Evolutionary conservation across 2,797 vertebrate species (phyloP), one percentile per base, ranked within the genome.

Genomic region (Hyperoplus immaculatus): DNA sequence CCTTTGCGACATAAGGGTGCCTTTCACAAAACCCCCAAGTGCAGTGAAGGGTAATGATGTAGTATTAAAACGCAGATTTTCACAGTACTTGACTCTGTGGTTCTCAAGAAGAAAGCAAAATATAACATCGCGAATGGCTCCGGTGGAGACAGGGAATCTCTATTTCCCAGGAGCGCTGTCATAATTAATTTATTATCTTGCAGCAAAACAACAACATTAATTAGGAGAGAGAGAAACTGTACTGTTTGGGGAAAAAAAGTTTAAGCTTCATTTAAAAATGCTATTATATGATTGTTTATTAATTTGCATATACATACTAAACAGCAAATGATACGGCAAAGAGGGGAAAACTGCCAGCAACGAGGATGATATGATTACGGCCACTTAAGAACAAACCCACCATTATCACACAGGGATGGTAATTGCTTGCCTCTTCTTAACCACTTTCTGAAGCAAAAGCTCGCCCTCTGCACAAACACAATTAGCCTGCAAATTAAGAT

Each of bases 121-220:
- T 62, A 72, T 71, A 70, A 72, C 42, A 76, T 83, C 18, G 29
- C 6, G 14, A 88, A 70, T 70, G 55, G 58, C 72, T 86, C 56
- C 39, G 77, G 67, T 55, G 65, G 55, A 87, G 81, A 89, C 47
- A 50, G 10, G 50, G 65, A 80, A 69, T 75, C 54, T 67, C 55
- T 72, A 50, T 85, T 85, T 87, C 89, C 89, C 87, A 80, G 50
- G 87, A 87, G 87, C 72, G 77, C 47, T 39, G 53, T 84, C 81
- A 69, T 85, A 75, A 88, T 87, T 86, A 78, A 88, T 91, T 79
- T 68, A 87, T 78, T 78, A 41, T 3, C 50, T 41, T 42, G 67
- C 58, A 72, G 53, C 66, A 78, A 86, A 88, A 89, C 80, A 87
- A 81, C 75, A 88, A 58, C 73, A 75, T 80, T 84, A 86, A 91